These are phyloP conservation scores for Tarsius wallacei DNA, from an alignment of 2,797 vertebrate species.

Conservation along the genomic window DNA sequence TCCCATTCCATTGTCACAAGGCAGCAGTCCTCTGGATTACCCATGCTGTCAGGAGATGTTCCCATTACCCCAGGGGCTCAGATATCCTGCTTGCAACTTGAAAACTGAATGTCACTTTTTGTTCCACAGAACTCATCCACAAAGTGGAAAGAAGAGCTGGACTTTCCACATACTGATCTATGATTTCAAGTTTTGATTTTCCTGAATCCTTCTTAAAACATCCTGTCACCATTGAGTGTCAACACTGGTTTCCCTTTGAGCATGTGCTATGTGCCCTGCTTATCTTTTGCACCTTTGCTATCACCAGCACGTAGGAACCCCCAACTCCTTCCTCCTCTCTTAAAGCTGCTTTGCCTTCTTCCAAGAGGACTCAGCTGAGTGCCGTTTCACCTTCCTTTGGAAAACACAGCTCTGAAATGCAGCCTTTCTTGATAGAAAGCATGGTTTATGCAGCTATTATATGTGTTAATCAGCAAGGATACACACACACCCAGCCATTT, in stretches of 20 bases:
- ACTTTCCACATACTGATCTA: not conserved
- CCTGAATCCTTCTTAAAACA: not conserved
- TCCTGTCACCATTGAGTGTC: not conserved
- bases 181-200: not conserved
- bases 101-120: not conserved
- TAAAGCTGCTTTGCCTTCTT: conserved; percentile 72
- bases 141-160: not conserved
- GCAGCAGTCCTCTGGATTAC: not conserved
- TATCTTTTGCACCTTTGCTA: not conserved
- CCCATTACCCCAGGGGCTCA: not conserved
- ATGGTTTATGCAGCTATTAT: conserved; percentile 71
- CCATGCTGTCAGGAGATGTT: not conserved
- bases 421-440: conserved; percentile 78
- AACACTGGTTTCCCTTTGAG: not conserved
- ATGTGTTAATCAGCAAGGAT: conserved; percentile 83
- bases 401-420: conserved; percentile 64
- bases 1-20: not conserved
- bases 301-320: not conserved
- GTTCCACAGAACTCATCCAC: not conserved
- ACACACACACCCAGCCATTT: conserved; percentile 74
- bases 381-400: conserved; percentile 62
- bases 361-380: conserved; percentile 49
- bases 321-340: conserved; percentile 20
- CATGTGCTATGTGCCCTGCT: not conserved
- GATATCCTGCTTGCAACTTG: not conserved